Percentiles rank a stretch among this genome's conserved stretches.
Evolutionary conservation across 2,888 invertebrate species (phyloP).

Genomic region (Eulithis testata): DNA sequence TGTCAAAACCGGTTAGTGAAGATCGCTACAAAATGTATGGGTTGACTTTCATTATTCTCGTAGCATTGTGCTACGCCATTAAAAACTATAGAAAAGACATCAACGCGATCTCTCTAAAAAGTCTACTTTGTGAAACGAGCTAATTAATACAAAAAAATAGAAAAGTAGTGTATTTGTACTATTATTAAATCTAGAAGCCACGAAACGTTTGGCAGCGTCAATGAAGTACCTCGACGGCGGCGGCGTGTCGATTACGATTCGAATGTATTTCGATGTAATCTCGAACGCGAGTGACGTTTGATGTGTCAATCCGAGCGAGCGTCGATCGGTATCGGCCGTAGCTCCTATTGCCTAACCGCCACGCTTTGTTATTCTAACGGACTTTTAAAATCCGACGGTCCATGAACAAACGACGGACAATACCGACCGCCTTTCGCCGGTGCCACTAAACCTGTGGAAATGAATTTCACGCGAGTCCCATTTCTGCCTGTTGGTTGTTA

Average conservation of each 20-base stretch:
- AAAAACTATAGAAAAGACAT: conserved; percentile 25
- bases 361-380: conserved; percentile 80
- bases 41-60: neutral
- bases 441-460: conserved; percentile 47
- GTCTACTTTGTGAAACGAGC: neutral
- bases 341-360: conserved; percentile 80
- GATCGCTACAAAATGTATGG: no score
- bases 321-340: conserved; percentile 74
- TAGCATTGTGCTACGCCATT: conserved; percentile 14
- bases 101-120: neutral
- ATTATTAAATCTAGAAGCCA: conserved; percentile 33
- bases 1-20: no score
- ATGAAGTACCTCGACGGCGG: conserved; percentile 67
- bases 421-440: conserved; percentile 55
- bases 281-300: conserved; percentile 70
- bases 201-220: conserved; percentile 62
- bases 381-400: conserved; percentile 71
- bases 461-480: conserved; percentile 58
- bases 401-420: conserved; percentile 61
- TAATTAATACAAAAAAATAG: neutral
- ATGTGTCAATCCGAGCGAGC: conserved; percentile 79
- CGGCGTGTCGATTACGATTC: conserved; percentile 72
- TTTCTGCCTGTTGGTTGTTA: conserved; percentile 55
- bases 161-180: neutral
- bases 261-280: conserved; percentile 77